Conservation (phyloP, 2,888 invertebrate genomes). For the Stomorhina lunata region DNA sequence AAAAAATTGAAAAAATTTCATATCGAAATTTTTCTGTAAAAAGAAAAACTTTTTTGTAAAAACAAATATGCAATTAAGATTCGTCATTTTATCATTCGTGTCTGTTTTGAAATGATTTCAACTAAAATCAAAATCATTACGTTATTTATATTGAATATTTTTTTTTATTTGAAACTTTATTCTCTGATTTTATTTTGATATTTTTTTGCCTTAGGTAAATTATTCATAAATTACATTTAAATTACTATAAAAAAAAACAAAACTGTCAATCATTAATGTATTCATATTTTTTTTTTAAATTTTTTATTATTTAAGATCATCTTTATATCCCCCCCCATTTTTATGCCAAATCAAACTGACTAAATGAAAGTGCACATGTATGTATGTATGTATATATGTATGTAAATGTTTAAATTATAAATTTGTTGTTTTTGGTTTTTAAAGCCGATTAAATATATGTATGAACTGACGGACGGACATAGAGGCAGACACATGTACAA, state of each 20-base stretch:
- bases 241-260: conserved; percentile 24
- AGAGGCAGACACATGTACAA: not conserved
- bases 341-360: conserved; percentile 35
- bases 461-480: not conserved
- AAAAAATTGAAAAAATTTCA: too few relatives aligned
- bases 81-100: too few relatives aligned
- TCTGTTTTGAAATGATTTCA: too few relatives aligned
- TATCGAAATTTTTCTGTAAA: too few relatives aligned
- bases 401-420: not conserved
- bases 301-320: conserved; percentile 29
- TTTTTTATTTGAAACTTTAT: not conserved
- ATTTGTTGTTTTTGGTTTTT: not conserved
- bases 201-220: not conserved
- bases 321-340: conserved; percentile 16
- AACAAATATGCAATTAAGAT: too few relatives aligned
- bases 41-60: too few relatives aligned
- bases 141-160: not conserved
- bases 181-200: not conserved
- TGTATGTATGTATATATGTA: too few relatives aligned
- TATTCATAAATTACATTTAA: conserved; percentile 13
- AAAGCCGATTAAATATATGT: conserved; percentile 11
- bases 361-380: conserved; percentile 22
- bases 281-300: conserved; percentile 8
- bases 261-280: conserved; percentile 52
- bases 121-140: too few relatives aligned